Percentiles rank a stretch among this genome's conserved stretches.
Evolutionary conservation across 2,888 invertebrate genomes (phyloP).

Genomic region (Oxycera nigricornis): DNA sequence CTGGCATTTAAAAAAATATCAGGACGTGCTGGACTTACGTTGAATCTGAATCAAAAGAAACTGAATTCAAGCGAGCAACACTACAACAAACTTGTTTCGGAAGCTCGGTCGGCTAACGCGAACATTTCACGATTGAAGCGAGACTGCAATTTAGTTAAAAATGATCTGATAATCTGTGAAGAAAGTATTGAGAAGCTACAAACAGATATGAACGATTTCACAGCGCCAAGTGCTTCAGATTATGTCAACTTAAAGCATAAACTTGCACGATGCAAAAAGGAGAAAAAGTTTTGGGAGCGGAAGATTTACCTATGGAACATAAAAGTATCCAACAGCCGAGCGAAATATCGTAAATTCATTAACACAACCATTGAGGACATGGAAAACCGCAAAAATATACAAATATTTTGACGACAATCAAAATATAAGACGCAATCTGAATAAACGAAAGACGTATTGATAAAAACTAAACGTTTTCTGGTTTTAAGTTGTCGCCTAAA

Average conservation of each 20-base stretch:
- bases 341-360: not conserved
- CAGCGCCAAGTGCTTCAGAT: conserved; percentile 65
- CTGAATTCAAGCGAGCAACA: conserved; percentile 59
- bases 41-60: conserved; percentile 64
- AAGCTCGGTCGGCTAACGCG: conserved; percentile 58
- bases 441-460: too few species aligned
- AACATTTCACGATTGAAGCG: conserved; percentile 61
- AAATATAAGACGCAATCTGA: too few species aligned
- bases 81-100: conserved; percentile 59
- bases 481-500: too few species aligned
- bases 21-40: conserved; percentile 63
- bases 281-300: conserved; percentile 56
- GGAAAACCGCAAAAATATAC: too few species aligned
- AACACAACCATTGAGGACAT: not conserved
- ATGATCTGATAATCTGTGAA: conserved; percentile 58
- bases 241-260: conserved; percentile 64
- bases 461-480: too few species aligned
- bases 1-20: conserved; percentile 65
- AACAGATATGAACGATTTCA: conserved; percentile 58
- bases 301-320: conserved; percentile 50
- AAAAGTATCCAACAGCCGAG: not conserved
- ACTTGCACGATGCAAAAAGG: conserved; percentile 58
- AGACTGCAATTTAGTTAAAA: conserved; percentile 54
- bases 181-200: conserved; percentile 56
- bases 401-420: too few species aligned